These are phyloP conservation scores for Todiramphus chloris DNA, from an alignment of 2,113 vertebrate species.

Conservation along the genomic window DNA sequence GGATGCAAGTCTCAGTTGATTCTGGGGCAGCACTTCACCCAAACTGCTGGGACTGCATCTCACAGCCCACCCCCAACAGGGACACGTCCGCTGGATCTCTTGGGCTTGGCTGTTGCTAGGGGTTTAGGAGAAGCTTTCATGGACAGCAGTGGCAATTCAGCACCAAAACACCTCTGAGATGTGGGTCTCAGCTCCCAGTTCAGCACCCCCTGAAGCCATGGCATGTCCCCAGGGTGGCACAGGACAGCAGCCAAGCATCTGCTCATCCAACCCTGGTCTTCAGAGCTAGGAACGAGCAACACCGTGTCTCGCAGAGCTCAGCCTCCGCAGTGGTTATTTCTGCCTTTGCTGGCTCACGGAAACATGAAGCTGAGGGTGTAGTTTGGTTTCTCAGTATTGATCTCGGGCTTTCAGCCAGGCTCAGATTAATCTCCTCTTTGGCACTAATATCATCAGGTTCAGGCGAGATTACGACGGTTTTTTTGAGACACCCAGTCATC, in stretches of 20 bases:
- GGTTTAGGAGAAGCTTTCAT: background rate
- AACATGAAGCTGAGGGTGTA: conserved; percentile 37
- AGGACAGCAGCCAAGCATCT: background rate
- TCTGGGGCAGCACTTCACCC: background rate
- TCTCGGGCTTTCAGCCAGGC: conserved; percentile 43
- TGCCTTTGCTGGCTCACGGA: conserved; percentile 48
- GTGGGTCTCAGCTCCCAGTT: background rate
- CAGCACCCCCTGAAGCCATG: background rate
- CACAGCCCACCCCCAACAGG: fast-evolving
- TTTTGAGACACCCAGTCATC: background rate
- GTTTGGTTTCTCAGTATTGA: conserved; percentile 48
- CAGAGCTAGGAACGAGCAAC: background rate
- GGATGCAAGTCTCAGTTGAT: background rate
- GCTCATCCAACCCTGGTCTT: background rate
- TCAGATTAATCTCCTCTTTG: conserved; percentile 36
- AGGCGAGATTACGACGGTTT: background rate
- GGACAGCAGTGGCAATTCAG: fast-evolving
- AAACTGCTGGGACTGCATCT: background rate
- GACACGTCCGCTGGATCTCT: background rate
- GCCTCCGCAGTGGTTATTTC: conserved; percentile 18
- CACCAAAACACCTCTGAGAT: background rate
- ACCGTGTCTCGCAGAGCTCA: background rate
- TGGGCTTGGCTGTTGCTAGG: background rate
- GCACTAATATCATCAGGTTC: conserved; percentile 21
- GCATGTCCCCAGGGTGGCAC: background rate